Evolutionary conservation across 2,113 vertebrate species (phyloP), one percentile per base, ranked within the genome.

Genomic region (Mustelus asterias): DNA sequence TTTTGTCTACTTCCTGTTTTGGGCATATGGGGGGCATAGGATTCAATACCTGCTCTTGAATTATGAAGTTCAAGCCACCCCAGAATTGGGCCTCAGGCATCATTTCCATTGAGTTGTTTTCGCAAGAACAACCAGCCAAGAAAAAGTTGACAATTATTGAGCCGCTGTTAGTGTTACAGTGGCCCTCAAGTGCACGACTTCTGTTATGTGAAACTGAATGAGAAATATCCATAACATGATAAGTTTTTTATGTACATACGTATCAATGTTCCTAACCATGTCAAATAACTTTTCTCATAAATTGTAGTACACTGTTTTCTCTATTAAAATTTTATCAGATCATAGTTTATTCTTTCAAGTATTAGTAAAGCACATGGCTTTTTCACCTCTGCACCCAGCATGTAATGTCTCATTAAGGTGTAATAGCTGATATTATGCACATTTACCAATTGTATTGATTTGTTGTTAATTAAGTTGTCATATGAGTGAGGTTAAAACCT

Each of bases 361-460:
- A 9, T 48, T 88, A 54, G 44, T 54, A 54, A 88, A 88, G 20
- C 41, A 54, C 7, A 58, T 90, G 3, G 29, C 11, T 90, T 90
- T 90, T 48, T 58, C 6, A 90, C 11, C 58, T 60, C 58, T 69
- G 33, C 92, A 10, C 0, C 26, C 24, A 94, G 4, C 65, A 14
- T 94, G 63, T 29, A 90, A 69, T 41, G 37, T 93, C 63, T 65
- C 1, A 11, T 65, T 37, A 93, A n/a, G 60, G 37, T 18, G 33
- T 90, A 9, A 93, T 65, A 67, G 58, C 20, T 37, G 2, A 33
- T 58, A 33, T 14, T 93, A 20, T 65, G 33, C 18, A 33, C 7
- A 94, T 94, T 67, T 37, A 41, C n/a, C 18, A 41, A 67, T 94
- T 90, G 88, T 60, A 90, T 69, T 72, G 41, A 95, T 95, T 65